A percentile compares a stretch with the other conserved stretches of the same genome.
phyloP scores from a whole-genome alignment of 2,888 invertebrate genomes.

The Notodonta dromedarius region DNA sequence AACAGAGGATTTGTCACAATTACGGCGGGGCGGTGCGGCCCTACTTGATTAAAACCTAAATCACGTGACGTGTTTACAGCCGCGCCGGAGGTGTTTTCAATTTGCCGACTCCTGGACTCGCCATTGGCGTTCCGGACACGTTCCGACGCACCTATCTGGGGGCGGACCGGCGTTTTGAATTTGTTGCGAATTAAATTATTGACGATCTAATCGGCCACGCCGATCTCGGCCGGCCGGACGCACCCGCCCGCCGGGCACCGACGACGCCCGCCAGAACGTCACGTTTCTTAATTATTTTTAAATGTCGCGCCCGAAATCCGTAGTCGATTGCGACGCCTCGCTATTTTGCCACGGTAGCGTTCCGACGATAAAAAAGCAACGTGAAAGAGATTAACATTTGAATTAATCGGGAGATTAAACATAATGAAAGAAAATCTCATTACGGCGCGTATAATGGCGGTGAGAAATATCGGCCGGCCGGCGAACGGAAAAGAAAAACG shows the following conservation, averaged over 20 bases:
- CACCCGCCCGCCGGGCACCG: constrained; percentile 41
- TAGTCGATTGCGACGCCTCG: constrained; percentile 59
- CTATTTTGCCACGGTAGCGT: constrained; percentile 68
- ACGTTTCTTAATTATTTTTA: constrained; percentile 80
- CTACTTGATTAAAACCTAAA: constrained; percentile 85
- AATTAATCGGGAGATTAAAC: constrained; percentile 85
- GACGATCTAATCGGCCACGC: constrained; percentile 75
- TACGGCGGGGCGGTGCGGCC: constrained; percentile 80
- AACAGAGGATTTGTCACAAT: constrained; percentile 85
- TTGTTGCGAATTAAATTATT: constrained; percentile 83
- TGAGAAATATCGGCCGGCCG: constrained; percentile 74
- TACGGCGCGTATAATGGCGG: constrained; percentile 80
- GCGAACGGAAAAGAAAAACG: constrained; percentile 67
- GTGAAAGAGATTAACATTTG: constrained; percentile 83
- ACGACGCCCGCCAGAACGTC: constrained; percentile 51
- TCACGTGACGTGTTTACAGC: constrained; percentile 85
- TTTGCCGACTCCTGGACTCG: constrained; percentile 78
- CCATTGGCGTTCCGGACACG: constrained; percentile 83
- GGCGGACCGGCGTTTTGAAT: constrained; percentile 78
- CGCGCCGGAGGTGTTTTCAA: constrained; percentile 83
- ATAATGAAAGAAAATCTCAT: constrained; percentile 85
- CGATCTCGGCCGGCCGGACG: constrained; percentile 53
- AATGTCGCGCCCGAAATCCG: constrained; percentile 69
- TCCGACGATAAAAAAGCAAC: constrained; percentile 71
- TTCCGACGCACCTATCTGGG: constrained; percentile 77